Conservation (phyloP, 2,888 invertebrate genomes). For the Drosophila quasianomalipes region DNA sequence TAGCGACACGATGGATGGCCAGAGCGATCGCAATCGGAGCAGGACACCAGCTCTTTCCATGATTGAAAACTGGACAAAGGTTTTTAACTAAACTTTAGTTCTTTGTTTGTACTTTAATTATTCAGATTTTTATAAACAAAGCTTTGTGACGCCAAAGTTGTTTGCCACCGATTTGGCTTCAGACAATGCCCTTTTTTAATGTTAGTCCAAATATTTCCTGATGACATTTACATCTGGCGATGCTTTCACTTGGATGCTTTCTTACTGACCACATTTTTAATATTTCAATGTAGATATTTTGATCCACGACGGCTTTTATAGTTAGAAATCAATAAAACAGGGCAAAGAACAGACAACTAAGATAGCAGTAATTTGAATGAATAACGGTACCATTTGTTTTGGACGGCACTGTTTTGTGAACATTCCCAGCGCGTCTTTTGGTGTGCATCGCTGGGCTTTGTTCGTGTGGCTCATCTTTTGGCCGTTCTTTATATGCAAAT, state of each 20-base stretch:
- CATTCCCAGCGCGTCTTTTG: not conserved
- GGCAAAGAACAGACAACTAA: not conserved
- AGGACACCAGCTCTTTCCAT: not conserved
- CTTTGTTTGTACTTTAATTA: not conserved
- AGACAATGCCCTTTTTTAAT: not conserved
- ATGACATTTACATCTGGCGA: too few species aligned
- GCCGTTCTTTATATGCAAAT: slow-evolving; percentile 54
- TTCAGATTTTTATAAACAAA: not conserved
- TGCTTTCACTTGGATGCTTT: not conserved
- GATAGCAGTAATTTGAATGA: not conserved
- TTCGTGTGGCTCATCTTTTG: slow-evolving; percentile 28
- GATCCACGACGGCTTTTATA: not conserved
- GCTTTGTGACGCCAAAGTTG: not conserved
- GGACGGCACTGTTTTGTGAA: not conserved
- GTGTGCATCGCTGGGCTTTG: slow-evolving; percentile 13
- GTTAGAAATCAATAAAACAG: not conserved
- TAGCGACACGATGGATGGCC: slow-evolving; percentile 89
- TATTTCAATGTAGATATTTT: not conserved
- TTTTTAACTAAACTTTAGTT: not conserved
- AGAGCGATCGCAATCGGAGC: not conserved
- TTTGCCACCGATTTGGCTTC: not conserved
- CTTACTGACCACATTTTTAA: not conserved
- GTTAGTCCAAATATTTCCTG: not conserved
- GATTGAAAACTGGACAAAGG: not conserved
- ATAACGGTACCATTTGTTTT: not conserved